phyloP scores from a whole-genome alignment of 2,797 vertebrate species.

The Enteromius mattozi region DNA sequence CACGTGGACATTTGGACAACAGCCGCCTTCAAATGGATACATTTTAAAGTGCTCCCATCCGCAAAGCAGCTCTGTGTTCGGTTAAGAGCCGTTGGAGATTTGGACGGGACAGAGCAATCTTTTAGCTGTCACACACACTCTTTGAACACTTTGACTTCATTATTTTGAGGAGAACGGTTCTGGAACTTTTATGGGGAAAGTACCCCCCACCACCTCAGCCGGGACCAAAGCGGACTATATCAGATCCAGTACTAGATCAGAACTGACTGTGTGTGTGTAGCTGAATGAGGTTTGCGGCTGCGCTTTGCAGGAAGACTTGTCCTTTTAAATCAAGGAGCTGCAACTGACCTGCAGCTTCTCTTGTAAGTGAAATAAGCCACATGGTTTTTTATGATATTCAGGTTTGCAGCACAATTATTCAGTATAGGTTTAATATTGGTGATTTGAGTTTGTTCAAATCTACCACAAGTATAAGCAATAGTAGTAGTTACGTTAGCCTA shows the following conservation, averaged over 20 bases:
- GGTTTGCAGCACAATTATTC: not conserved
- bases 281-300: conserved; percentile 22
- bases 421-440: not conserved
- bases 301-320: conserved; percentile 45
- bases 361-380: not conserved
- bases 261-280: conserved; percentile 34
- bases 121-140: conserved; percentile 34
- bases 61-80: conserved; percentile 23
- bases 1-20: conserved; percentile 35
- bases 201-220: not conserved
- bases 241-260: conserved; percentile 18
- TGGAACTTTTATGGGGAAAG: conserved; percentile 15
- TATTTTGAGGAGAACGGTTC: conserved; percentile 29
- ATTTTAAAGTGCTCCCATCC: conserved; percentile 11
- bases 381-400: not conserved
- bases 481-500: not conserved
- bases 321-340: conserved; percentile 55
- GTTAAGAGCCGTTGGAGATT: conserved; percentile 27
- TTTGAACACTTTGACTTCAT: conserved; percentile 45
- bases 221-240: not conserved
- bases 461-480: not conserved
- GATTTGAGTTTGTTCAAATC: not conserved
- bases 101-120: conserved; percentile 27
- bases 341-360: conserved; percentile 63
- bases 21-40: conserved; percentile 22